These are phyloP conservation scores for Meloidogyne floridensis DNA, from an alignment of 1,140 invertebrate species.

Conservation along the genomic window DNA sequence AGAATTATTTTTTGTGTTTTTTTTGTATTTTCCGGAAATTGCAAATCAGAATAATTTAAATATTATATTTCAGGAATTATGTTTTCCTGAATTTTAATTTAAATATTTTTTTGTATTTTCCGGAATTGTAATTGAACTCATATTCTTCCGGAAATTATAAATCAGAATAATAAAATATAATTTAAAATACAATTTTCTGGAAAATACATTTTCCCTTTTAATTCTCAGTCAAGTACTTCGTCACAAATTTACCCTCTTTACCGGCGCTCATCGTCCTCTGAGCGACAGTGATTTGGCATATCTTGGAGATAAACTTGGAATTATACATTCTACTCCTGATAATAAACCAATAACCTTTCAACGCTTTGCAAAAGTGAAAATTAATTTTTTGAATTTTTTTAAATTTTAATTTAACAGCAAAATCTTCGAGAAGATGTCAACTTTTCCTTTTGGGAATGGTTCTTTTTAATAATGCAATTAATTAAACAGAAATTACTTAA, in stretches of 20 bases:
- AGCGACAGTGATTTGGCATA: slow-evolving; percentile 58
- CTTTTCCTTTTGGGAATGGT: slow-evolving; percentile 66
- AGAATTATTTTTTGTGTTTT: no score
- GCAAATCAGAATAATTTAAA: no score
- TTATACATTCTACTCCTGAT: slow-evolving; percentile 47
- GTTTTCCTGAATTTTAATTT: no score
- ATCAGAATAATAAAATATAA: no score
- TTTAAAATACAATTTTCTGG: no score
- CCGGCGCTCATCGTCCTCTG: slow-evolving; percentile 57
- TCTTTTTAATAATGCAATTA: slow-evolving; percentile 65
- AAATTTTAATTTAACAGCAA: slow-evolving; percentile 46
- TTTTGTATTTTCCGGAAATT: no score
- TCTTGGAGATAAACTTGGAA: slow-evolving; percentile 58
- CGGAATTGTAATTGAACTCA: no score
- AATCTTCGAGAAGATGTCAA: slow-evolving; percentile 62
- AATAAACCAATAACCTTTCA: slow-evolving; percentile 64
- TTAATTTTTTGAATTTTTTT: background rate
- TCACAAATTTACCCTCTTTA: slow-evolving; percentile 62
- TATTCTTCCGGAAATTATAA: no score
- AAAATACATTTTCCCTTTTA: background rate
- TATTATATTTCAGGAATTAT: no score
- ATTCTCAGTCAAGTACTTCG: slow-evolving; percentile 52
- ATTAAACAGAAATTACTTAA: slow-evolving; percentile 65
- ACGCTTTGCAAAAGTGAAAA: slow-evolving; percentile 59
- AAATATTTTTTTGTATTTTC: no score